Evolutionary conservation across 2,113 vertebrate genomes (phyloP).

Genomic region (Turnix velox): DNA sequence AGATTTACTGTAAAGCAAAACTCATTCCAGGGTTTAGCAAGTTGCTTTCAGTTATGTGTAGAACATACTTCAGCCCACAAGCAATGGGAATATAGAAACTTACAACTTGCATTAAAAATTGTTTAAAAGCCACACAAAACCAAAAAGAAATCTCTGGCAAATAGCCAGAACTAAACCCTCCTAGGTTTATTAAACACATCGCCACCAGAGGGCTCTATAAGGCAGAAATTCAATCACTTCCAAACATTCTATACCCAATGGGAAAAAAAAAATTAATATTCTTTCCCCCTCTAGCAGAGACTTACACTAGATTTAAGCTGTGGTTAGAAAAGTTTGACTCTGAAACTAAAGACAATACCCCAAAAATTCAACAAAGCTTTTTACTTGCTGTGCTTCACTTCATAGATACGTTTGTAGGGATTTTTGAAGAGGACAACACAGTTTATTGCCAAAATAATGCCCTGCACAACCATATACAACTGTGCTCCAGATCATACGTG

Average conservation of each 20-base stretch:
- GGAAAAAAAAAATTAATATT: background rate
- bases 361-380: background rate
- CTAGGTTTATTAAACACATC: rapidly evolving
- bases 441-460: background rate
- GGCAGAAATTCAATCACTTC: background rate
- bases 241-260: rapidly evolving
- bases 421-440: background rate
- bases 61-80: background rate
- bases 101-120: background rate
- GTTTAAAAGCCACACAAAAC: background rate
- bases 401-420: rapidly evolving
- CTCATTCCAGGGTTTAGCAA: background rate
- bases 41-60: background rate
- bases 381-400: background rate
- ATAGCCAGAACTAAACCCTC: rapidly evolving
- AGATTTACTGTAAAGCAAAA: background rate
- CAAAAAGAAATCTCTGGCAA: background rate
- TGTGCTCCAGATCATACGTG: background rate
- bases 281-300: background rate
- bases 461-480: background rate
- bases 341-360: background rate
- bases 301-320: background rate
- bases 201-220: background rate
- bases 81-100: background rate
- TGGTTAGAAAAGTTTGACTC: background rate